Evolutionary conservation across 1,140 invertebrate species (phyloP).

Genomic region (Nasonia giraulti): DNA sequence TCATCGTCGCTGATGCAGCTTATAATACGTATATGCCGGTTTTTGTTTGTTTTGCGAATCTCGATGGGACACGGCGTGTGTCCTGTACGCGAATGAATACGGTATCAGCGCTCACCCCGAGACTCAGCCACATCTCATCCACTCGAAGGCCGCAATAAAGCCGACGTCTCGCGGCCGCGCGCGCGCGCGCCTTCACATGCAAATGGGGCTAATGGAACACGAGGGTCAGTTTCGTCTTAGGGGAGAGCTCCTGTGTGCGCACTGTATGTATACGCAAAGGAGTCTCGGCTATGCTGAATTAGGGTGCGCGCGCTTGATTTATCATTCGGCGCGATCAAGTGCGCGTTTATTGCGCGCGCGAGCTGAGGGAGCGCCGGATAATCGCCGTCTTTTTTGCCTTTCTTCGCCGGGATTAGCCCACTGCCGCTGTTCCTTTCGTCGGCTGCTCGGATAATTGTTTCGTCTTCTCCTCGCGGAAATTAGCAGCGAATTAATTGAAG

Average conservation of each 20-base stretch:
- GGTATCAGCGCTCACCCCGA: neutral
- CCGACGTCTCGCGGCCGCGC: neutral
- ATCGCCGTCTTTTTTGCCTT: neutral
- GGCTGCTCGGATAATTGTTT: neutral
- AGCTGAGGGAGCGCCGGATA: neutral
- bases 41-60: too few species aligned
- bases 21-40: too few species aligned
- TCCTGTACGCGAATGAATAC: neutral
- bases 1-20: too few species aligned
- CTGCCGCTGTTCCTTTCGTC: neutral
- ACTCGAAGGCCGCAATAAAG: neutral
- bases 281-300: neutral
- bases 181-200: slow-evolving; percentile 14
- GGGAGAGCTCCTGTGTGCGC: neutral
- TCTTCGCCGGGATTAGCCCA: neutral
- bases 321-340: slow-evolving; percentile 22
- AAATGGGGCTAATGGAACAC: slow-evolving; percentile 26
- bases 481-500: neutral
- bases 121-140: neutral
- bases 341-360: slow-evolving; percentile 9
- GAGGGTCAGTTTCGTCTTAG: slow-evolving; percentile 29
- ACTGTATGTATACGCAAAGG: neutral
- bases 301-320: slow-evolving; percentile 14
- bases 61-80: neutral
- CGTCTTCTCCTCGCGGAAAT: neutral